phyloP scores from a whole-genome alignment of 2,888 invertebrate genomes.

The Lycia hirtaria region DNA sequence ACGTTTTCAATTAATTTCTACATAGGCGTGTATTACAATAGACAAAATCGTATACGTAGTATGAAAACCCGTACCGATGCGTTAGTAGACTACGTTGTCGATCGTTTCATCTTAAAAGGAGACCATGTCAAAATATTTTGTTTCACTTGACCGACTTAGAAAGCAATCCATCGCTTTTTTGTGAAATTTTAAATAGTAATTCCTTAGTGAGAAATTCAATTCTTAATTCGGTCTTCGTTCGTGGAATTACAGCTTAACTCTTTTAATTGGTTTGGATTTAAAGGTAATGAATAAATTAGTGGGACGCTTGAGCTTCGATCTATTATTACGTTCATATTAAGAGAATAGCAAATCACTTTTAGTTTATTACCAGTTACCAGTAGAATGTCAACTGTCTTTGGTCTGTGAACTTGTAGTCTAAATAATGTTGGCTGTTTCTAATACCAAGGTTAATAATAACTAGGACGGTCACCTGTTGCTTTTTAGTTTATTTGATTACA shows the following conservation, averaged over 20 bases:
- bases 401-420: conserved; percentile 46
- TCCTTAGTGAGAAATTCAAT: conserved; percentile 9
- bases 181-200: conserved; percentile 4
- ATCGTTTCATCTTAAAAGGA: neutral
- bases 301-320: conserved; percentile 8
- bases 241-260: conserved; percentile 7
- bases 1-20: conserved; percentile 47
- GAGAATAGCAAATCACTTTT: conserved; percentile 14
- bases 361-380: conserved; percentile 21
- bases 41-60: neutral
- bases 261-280: conserved; percentile 10
- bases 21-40: conserved; percentile 6
- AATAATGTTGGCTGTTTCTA: conserved; percentile 46
- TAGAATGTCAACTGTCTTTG: conserved; percentile 48
- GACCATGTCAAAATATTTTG: conserved; percentile 2
- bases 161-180: conserved; percentile 1
- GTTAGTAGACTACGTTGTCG: too few relatives aligned
- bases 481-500: neutral
- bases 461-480: conserved; percentile 19
- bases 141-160: conserved; percentile 4
- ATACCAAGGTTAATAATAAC: conserved; percentile 37
- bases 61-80: too few relatives aligned
- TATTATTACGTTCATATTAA: conserved; percentile 20
- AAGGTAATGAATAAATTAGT: conserved; percentile 13
- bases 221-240: conserved; percentile 8